phyloP scores from a whole-genome alignment of 2,888 invertebrate species.

The Ernsta delagoae region DNA sequence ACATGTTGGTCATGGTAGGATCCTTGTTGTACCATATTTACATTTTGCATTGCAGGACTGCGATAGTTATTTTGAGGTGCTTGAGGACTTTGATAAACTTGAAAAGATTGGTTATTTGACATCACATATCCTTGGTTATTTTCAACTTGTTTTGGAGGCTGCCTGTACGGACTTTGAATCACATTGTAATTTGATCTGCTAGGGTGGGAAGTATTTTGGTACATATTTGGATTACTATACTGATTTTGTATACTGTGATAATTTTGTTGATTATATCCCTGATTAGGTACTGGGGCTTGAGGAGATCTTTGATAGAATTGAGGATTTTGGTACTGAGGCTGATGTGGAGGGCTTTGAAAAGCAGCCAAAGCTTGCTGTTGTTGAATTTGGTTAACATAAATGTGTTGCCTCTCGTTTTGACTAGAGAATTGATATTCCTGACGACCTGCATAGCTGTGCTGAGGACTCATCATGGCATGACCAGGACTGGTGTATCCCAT shows the following conservation, averaged over 20 bases:
- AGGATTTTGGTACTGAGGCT: slow-evolving; percentile 70
- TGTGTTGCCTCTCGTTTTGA: slow-evolving; percentile 71
- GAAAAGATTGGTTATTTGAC: slow-evolving; percentile 63
- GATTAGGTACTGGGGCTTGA: slow-evolving; percentile 58
- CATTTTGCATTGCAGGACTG: slow-evolving; percentile 52
- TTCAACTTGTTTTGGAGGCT: slow-evolving; percentile 65
- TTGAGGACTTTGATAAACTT: slow-evolving; percentile 78
- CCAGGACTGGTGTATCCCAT: slow-evolving; percentile 73
- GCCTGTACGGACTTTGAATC: slow-evolving; percentile 69
- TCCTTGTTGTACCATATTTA: slow-evolving; percentile 53
- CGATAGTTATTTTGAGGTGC: slow-evolving; percentile 61
- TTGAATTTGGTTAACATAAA: slow-evolving; percentile 66
- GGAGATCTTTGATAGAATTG: slow-evolving; percentile 72
- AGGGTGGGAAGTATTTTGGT: slow-evolving; percentile 55
- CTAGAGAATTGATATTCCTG: slow-evolving; percentile 72
- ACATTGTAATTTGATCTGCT: slow-evolving; percentile 64
- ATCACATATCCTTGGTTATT: slow-evolving; percentile 57
- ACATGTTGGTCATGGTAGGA: slow-evolving; percentile 55
- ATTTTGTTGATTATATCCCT: slow-evolving; percentile 64
- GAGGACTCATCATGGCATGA: slow-evolving; percentile 75
- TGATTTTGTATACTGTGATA: slow-evolving; percentile 68
- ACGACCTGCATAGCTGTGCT: slow-evolving; percentile 61
- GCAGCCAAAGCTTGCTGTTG: slow-evolving; percentile 49
- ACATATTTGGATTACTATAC: slow-evolving; percentile 64
- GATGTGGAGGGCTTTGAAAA: slow-evolving; percentile 76